Evolutionary conservation across 2,888 invertebrate species (phyloP), one percentile per base, ranked within the genome.

Genomic region (Unio delphinus): DNA sequence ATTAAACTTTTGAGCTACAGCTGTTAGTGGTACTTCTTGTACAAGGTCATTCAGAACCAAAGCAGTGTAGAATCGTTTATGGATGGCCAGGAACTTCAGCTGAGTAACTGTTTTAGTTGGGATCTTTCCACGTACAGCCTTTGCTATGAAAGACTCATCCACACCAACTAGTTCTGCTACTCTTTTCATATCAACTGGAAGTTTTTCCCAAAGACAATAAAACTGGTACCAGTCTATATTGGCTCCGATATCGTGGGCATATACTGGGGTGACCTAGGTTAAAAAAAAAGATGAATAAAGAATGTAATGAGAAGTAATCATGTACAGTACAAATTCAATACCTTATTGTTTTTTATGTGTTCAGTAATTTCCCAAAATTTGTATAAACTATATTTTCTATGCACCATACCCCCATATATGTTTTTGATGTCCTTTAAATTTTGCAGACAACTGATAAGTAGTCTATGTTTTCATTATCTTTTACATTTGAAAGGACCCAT

Each of bases 1-100:
- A 81, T 93, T 94, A 88, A 94, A 99, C 89, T 96, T 97, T 17
- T 89, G 87, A n/a, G 96, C 95, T 0, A 97, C 97, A 67, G 92
- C 91, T 68, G 92, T 92, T 65, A 99, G 91, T 8, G 86, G 83
- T 55, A 94, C 92, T 92, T 99, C 99, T 87, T 95, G 95, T 0
- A 99, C 95, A 74, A 99, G 92, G 88, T 99, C 98, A 90, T 96
- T 94, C 69, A 99, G 91, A 0, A 97, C 96, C 70, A 99, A 90
- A 0, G 98, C 95, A 54, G 96, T 89, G 81, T 90, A 91, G 82
- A 91, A 91, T 57, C 91, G 79, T 26, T 83, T 81, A 79, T 91
- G 90, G 26, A 90, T 78, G 6, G 80, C 83, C 20, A 86, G 67
- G 4, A 80, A 69, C 23, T 72, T 71, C 30, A 76, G 62, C 69